These are phyloP conservation scores for Standfussiana lucernea DNA, from an alignment of 2,888 invertebrate genomes.

Conservation along the genomic window DNA sequence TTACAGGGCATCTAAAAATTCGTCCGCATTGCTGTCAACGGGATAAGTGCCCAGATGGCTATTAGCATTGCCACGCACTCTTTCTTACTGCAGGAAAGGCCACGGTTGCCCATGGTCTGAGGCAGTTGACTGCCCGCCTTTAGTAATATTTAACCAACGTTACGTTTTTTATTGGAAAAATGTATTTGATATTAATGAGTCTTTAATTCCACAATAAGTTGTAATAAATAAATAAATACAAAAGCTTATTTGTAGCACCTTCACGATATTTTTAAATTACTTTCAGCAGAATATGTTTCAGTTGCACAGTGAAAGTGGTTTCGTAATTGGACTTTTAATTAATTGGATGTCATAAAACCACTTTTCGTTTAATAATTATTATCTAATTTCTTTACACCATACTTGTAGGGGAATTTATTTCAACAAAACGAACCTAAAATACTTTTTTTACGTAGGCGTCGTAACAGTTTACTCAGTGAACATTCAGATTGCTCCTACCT, in stretches of 20 bases:
- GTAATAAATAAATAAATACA: no score
- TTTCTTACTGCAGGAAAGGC: neutral
- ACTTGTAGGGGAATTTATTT: neutral
- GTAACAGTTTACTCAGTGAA: slow-evolving; percentile 48
- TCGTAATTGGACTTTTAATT: slow-evolving; percentile 16
- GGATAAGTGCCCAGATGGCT: neutral
- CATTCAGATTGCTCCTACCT: slow-evolving; percentile 63
- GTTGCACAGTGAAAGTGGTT: neutral
- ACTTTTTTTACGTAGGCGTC: slow-evolving; percentile 15
- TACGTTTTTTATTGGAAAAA: no score
- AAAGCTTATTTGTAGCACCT: neutral
- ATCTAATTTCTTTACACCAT: neutral
- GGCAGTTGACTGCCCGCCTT: neutral
- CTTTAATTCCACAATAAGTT: neutral
- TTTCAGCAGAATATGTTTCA: slow-evolving; percentile 3
- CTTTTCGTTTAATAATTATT: neutral
- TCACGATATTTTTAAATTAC: neutral
- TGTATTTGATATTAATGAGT: neutral
- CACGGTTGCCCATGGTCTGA: neutral
- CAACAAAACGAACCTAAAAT: neutral
- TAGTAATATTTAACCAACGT: no score
- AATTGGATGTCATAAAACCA: neutral
- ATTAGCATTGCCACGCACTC: neutral
- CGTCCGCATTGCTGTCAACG: neutral
- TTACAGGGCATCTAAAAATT: neutral